Percentiles rank a stretch among this genome's conserved stretches.
Conservation (phyloP, 2,888 invertebrate genomes). For the Dromius quadrimaculatus region DNA sequence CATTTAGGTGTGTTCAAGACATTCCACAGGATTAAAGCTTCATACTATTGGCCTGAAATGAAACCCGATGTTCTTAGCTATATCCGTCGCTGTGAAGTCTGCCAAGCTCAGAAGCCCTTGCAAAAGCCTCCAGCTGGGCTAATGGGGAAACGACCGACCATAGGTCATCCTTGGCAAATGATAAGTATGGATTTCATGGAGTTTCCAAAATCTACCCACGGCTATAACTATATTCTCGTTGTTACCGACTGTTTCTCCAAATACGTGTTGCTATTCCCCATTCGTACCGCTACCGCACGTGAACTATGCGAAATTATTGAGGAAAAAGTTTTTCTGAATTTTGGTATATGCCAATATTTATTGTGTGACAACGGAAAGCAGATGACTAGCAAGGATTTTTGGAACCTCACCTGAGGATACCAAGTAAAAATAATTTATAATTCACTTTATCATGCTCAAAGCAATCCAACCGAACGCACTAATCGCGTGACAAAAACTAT, state of each 20-base stretch:
- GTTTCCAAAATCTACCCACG: background rate
- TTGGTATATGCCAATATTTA: background rate
- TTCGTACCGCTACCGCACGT: background rate
- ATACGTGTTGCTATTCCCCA: conserved; percentile 1
- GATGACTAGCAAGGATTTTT: background rate
- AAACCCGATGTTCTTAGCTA: background rate
- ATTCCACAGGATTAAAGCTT: background rate
- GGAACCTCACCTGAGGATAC: conserved; percentile 25
- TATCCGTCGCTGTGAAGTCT: background rate
- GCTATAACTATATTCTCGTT: background rate
- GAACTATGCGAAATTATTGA: conserved; percentile 3
- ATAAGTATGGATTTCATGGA: conserved; percentile 5
- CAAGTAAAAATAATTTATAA: conserved; percentile 52
- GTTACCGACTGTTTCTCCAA: conserved; percentile 6
- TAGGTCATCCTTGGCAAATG: background rate
- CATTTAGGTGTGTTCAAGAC: background rate
- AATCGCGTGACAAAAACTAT: conserved; percentile 57
- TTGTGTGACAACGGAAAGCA: conserved; percentile 1
- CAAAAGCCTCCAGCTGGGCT: background rate
- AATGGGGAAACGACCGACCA: background rate
- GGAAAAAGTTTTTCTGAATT: background rate
- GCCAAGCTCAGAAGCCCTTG: background rate
- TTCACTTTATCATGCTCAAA: conserved; percentile 56
- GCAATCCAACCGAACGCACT: conserved; percentile 58
- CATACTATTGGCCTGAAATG: background rate